phyloP scores from a whole-genome alignment of 2,113 vertebrate genomes.

The Turdus rufiventris region DNA sequence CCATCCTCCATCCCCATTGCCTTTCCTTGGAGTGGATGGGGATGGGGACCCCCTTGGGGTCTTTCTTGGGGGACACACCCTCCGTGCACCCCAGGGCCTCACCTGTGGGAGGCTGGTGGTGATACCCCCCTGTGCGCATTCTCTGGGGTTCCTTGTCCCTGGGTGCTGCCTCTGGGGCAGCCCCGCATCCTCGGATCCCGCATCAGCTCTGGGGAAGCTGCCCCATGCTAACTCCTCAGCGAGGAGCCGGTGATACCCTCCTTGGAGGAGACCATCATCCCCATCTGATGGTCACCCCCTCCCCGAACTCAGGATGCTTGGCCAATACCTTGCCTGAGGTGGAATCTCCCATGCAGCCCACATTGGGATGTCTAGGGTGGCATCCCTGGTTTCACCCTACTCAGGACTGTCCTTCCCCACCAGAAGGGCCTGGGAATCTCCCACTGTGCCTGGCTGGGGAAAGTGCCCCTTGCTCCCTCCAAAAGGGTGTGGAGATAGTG shows the following conservation, averaged over 20 bases:
- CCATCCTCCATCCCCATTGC: background rate
- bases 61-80: background rate
- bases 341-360: background rate
- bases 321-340: background rate
- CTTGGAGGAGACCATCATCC: too few relatives aligned
- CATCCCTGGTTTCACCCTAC: rapidly evolving
- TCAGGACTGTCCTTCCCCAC: background rate
- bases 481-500: background rate
- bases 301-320: rapidly evolving
- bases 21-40: background rate
- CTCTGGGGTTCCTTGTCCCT: background rate
- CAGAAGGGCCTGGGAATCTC: background rate
- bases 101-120: background rate
- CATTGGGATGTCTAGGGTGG: background rate
- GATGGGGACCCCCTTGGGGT: background rate
- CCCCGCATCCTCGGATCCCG: background rate
- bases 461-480: background rate
- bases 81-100: background rate
- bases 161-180: background rate
- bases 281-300: background rate
- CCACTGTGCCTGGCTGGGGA: background rate
- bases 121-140: background rate
- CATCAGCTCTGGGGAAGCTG: background rate
- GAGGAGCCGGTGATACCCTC: background rate
- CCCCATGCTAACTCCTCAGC: rapidly evolving